Base-by-base conservation (phyloP, 2,888 invertebrate species). In the Diaperis boleti region DNA sequence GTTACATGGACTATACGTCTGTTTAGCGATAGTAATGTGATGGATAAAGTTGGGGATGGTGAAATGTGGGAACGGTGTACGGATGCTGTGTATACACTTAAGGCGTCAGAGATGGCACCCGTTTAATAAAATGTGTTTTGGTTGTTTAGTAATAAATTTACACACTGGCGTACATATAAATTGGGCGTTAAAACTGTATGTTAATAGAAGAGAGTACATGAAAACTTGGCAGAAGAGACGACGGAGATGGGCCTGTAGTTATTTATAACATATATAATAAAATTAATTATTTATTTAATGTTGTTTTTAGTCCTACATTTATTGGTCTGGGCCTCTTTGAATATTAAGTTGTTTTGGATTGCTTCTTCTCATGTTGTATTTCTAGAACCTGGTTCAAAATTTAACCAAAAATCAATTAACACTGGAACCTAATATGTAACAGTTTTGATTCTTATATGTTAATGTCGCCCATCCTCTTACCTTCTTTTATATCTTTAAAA, bases 1-100 rank as follows among this genome's bases (percentile, higher is more conserved):
- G 95, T 96, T 54, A 89, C 89, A 15, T 92, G 91, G 90, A 88
- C 90, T 1, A 87, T 94, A 79, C 83, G 88, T 49, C 75, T 86
- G 11, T 69, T 75, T 10, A 65, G 70, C 3, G 64, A 61, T 55
- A 52, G 49, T 31, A 54, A 65, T 13, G 17, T 42, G 15, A 42
- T 17, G 8, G 44, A 22, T 11, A 35, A 33, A 44, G 47, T 33
- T 47, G 39, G 41, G 33, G 37, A 62, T 49, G 55, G 47, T 15
- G 63, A 59, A 45, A 20, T 37, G 31, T 65, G 70, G 64, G 69
- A 50, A 47, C 65, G 65, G 62, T 71, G 65, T 60, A 63, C 68
- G 7, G 72, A 72, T 54, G 70, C 64, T 44, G 61, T 72, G 22
- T 67, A 57, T 41, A 62, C 67, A 61, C 66, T 67, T 62, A 69